A percentile compares a stretch with the other conserved stretches of the same genome.
Evolutionary conservation across 2,888 invertebrate species (phyloP).

Genomic region (Colletes collaris): DNA sequence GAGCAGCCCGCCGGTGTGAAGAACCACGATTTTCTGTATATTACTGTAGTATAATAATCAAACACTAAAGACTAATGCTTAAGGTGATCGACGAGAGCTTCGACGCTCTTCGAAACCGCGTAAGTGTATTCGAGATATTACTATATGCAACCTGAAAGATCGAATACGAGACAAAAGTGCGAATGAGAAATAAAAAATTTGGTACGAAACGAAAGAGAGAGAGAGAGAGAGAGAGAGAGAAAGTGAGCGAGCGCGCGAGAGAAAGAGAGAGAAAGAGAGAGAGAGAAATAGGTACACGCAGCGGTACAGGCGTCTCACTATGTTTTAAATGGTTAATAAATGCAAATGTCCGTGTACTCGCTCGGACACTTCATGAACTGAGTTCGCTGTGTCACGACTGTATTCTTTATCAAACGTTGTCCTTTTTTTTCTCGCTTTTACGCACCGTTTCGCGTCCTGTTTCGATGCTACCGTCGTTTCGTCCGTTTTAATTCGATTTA

Average conservation of each 20-base stretch:
- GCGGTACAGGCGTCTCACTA: conserved; percentile 62
- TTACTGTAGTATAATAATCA: conserved; percentile 81
- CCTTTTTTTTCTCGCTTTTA: conserved; percentile 21
- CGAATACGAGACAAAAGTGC: conserved; percentile 53
- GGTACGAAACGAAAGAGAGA: conserved; percentile 44
- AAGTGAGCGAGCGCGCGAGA: conserved; percentile 4
- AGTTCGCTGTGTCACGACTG: conserved; percentile 58
- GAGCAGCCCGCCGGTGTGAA: conserved; percentile 33
- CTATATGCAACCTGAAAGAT: conserved; percentile 57
- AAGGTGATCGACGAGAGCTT: conserved; percentile 74
- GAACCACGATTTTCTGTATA: conserved; percentile 77
- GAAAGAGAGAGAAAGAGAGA: conserved; percentile 37
- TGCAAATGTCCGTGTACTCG: conserved; percentile 67
- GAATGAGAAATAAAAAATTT: conserved; percentile 49
- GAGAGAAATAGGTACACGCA: conserved; percentile 45
- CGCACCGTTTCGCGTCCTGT: conserved; percentile 10
- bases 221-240: conserved; percentile 30
- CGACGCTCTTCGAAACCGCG: conserved; percentile 49
- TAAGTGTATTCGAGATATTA: conserved; percentile 65
- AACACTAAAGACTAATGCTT: conserved; percentile 82
- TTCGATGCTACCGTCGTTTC: background rate
- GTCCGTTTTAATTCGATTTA: no score
- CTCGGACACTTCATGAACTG: conserved; percentile 67
- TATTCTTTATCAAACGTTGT: conserved; percentile 42
- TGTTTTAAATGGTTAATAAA: conserved; percentile 75